Percentiles rank a stretch among this genome's conserved stretches.
Conservation (phyloP, 2,113 vertebrate genomes). For the Prietella phreatophila region DNA sequence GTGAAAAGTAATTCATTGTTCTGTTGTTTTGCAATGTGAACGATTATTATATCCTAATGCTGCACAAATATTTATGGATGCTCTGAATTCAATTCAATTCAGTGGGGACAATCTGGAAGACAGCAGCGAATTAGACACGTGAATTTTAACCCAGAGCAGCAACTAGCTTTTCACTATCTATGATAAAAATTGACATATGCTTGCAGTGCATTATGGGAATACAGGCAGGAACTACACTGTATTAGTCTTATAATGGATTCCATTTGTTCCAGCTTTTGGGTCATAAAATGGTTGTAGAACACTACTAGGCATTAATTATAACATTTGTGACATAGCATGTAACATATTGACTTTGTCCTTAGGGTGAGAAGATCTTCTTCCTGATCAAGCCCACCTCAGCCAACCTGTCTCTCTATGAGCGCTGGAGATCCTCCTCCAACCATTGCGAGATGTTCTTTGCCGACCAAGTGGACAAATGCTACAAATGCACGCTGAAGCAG, state of each 20-base stretch:
- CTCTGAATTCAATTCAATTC: not conserved
- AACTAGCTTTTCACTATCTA: not conserved
- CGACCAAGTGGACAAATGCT: slow-evolving; percentile 98
- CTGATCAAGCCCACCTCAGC: slow-evolving; percentile 96
- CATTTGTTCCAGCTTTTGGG: not conserved
- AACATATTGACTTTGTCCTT: slow-evolving; percentile 42
- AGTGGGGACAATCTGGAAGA: not conserved
- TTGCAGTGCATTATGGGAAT: slow-evolving; percentile 7
- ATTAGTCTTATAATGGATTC: not conserved
- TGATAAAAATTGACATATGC: not conserved
- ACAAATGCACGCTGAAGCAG: slow-evolving; percentile 94
- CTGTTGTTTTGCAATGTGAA: too few species aligned
- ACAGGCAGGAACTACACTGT: not conserved
- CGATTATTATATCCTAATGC: not conserved
- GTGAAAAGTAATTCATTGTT: not conserved
- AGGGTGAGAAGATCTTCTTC: slow-evolving; percentile 99
- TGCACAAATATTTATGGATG: not conserved
- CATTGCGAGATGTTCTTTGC: slow-evolving; percentile 99
- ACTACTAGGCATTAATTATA: not conserved
- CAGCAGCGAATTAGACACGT: not conserved
- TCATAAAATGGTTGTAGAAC: not conserved
- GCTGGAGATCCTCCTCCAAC: slow-evolving; percentile 95
- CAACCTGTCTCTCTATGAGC: slow-evolving; percentile 95
- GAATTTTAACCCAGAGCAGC: not conserved
- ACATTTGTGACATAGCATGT: not conserved